Evolutionary conservation across 2,113 vertebrate species (phyloP).

Genomic region (Erythrocercus mccallii): DNA sequence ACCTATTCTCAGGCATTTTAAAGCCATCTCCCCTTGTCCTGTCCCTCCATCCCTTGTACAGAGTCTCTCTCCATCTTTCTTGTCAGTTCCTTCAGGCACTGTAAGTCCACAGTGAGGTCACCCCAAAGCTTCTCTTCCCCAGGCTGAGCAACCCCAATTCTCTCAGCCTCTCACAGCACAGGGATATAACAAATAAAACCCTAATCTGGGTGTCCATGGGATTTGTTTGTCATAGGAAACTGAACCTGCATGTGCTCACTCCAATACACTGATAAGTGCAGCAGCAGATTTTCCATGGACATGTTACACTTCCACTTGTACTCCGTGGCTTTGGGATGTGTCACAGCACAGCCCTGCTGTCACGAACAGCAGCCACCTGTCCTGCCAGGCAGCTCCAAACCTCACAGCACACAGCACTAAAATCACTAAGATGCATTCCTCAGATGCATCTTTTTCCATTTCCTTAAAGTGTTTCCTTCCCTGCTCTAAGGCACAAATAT

Average conservation of each 20-base stretch:
- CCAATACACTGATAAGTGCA: neutral
- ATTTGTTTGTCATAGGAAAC: rapidly evolving
- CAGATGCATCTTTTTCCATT: neutral
- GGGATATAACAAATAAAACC: neutral
- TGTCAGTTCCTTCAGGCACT: neutral
- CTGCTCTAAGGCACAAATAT: rapidly evolving
- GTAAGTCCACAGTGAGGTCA: rapidly evolving
- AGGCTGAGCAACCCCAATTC: neutral
- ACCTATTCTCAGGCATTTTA: rapidly evolving
- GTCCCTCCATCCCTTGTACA: neutral
- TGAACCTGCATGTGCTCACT: rapidly evolving
- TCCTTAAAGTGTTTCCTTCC: neutral
- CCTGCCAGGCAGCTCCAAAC: neutral
- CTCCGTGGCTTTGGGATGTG: rapidly evolving
- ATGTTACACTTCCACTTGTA: rapidly evolving
- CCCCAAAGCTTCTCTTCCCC: neutral
- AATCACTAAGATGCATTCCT: neutral
- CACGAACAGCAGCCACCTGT: neutral
- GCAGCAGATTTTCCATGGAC: rapidly evolving
- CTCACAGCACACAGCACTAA: neutral
- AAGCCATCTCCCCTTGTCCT: neutral
- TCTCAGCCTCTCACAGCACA: neutral
- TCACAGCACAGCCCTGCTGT: neutral
- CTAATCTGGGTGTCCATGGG: rapidly evolving
- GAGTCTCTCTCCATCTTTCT: neutral